A percentile compares a stretch with the other conserved stretches of the same genome.
These are phyloP conservation scores for Nasonia longicornis DNA, from an alignment of 1,140 invertebrate genomes.

Conservation along the genomic window DNA sequence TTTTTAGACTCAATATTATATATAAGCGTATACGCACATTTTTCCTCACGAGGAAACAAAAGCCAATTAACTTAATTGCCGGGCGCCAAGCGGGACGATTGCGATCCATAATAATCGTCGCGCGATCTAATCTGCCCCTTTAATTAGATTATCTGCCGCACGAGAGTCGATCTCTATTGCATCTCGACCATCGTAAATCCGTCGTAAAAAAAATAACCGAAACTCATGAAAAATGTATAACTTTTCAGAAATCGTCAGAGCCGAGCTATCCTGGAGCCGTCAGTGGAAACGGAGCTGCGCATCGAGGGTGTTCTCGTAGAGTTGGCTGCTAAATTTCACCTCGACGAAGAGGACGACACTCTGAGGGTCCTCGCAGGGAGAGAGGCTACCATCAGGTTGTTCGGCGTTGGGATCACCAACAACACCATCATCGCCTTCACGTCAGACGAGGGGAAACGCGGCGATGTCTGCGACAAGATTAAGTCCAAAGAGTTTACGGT, in stretches of 20 bases:
- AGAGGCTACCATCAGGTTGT: constrained; percentile 76
- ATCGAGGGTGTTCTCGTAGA: constrained; percentile 76
- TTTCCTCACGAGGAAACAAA: too few relatives aligned
- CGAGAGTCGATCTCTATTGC: too few relatives aligned
- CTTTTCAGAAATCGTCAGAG: neutral
- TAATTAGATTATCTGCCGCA: too few relatives aligned
- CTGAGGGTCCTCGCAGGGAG: constrained; percentile 75
- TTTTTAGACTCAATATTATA: too few relatives aligned
- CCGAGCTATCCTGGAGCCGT: constrained; percentile 14
- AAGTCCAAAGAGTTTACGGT: constrained; percentile 62
- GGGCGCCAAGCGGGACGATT: too few relatives aligned
- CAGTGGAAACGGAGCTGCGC: constrained; percentile 48
- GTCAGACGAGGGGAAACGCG: constrained; percentile 66
- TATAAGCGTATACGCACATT: too few relatives aligned
- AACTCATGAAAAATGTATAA: neutral
- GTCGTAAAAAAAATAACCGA: too few relatives aligned
- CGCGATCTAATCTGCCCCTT: too few relatives aligned
- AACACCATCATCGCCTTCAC: constrained; percentile 81
- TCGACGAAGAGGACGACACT: constrained; percentile 72
- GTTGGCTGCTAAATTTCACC: constrained; percentile 71
- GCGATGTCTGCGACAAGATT: constrained; percentile 68
- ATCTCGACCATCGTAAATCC: too few relatives aligned
- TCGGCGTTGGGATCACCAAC: constrained; percentile 77
- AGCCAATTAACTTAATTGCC: too few relatives aligned
- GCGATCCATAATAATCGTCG: too few relatives aligned